Percentiles rank a stretch among this genome's conserved stretches.
Conservation (phyloP, 92 coral and sea anemone genomes). For the Hydrozoanthus gracilis region DNA sequence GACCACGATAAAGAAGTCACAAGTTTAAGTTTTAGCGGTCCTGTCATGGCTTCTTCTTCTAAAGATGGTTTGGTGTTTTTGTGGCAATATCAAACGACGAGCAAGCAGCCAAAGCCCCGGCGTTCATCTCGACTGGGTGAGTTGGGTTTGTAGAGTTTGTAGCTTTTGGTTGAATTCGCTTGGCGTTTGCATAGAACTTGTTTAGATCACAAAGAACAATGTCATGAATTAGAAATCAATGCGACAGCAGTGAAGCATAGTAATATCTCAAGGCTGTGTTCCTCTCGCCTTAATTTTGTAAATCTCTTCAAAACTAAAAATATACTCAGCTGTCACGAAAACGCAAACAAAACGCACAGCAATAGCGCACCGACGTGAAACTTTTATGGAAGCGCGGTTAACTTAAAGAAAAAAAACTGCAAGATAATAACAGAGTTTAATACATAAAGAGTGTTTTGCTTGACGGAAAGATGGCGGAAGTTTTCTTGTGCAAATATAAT, state of each 20-base stretch:
- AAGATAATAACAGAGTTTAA: background rate
- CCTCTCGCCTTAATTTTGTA: too few species aligned
- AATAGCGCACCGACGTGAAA: background rate
- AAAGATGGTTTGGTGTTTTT: conserved; percentile 76
- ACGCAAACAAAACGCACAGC: background rate
- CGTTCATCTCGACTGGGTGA: conserved; percentile 94
- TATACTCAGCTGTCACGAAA: too few species aligned
- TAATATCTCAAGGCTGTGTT: too few species aligned
- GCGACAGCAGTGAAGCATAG: background rate
- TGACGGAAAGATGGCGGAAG: background rate
- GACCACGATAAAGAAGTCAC: conserved; percentile 83
- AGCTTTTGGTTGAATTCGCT: too few species aligned
- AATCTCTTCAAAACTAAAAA: too few species aligned
- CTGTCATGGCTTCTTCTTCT: conserved; percentile 88
- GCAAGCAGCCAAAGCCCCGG: conserved; percentile 42
- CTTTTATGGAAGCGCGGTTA: background rate
- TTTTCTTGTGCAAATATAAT: background rate
- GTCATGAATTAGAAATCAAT: background rate
- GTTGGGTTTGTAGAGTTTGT: background rate
- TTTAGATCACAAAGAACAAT: too few species aligned
- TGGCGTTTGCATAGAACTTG: too few species aligned
- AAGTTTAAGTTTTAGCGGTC: conserved; percentile 70
- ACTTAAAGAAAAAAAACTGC: background rate
- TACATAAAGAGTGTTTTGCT: too few species aligned
- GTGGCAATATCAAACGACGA: conserved; percentile 86